Evolutionary conservation across 2,797 vertebrate species (phyloP), one percentile per base, ranked within the genome.

Genomic region (Enteromius paludinosus): DNA sequence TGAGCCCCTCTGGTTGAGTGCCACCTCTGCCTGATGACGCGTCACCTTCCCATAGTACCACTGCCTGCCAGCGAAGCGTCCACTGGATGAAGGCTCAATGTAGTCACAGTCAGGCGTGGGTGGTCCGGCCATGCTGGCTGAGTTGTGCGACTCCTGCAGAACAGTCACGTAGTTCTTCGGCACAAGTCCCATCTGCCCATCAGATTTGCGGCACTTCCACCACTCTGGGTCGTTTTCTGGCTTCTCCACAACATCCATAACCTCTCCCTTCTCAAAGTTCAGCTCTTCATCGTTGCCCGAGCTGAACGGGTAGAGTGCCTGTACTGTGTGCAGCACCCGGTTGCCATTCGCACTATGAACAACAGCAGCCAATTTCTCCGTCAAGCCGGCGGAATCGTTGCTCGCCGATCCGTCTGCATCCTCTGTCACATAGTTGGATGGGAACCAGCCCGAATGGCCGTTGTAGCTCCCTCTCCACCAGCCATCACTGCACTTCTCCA

Each of bases 31-130:
- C 89, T 97, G 97, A 89, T 97, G 97, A 54, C 97, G 94, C 0
- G 97, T 97, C 88, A 97, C 96, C 89, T 96, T 96, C 8, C 97
- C 96, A 15, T 97, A 97, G 96, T 97, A 97, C 97, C 96, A 97
- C 85, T 95, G 95, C 89, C 95, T 96, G 77, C 96, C 97, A 0
- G 97, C 96, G 70, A 97, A 97, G 82, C 95, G 96, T 54, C 97
- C 97, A 18, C 90, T 94, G 82, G 88, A 89, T 17, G 96, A 95
- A 1, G 96, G 96, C 14, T 96, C 95, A 86, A 97, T 96, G 91
- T 97, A 97, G 91, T 97, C 96, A 88, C 96, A 97, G 91, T 96
- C 96, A 0, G 96, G 96, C 5, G 96, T 96, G 41, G 96, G 95
- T 0, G 96, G 96, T 66, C 96, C 96, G 0, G 93, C 90, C 47